A percentile compares a stretch with the other conserved stretches of the same genome.
These are phyloP conservation scores for Tetramorium simillimum DNA, from an alignment of 1,140 invertebrate genomes.

Conservation along the genomic window DNA sequence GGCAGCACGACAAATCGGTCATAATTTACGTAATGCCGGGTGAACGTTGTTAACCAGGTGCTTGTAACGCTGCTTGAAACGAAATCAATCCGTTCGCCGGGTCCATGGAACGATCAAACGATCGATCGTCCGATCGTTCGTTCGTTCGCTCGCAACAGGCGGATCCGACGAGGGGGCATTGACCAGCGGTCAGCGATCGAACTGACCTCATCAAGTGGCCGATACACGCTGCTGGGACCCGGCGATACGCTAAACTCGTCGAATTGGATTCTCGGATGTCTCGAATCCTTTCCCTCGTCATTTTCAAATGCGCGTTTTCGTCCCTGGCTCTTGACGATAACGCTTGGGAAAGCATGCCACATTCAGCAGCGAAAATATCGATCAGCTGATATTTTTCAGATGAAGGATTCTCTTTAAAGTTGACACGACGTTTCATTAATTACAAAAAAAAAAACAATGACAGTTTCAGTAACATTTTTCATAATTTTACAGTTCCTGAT, in stretches of 20 bases:
- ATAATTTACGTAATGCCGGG: constrained; percentile 39
- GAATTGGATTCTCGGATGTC: constrained; percentile 29
- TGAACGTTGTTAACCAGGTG: constrained; percentile 33
- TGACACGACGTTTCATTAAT: too few relatives aligned
- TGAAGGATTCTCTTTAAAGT: too few relatives aligned
- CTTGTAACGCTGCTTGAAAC: not conserved
- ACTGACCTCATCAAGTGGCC: constrained; percentile 62
- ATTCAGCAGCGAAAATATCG: not conserved
- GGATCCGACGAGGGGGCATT: constrained; percentile 62
- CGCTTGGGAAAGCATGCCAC: too few relatives aligned
- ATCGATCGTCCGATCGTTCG: constrained; percentile 12
- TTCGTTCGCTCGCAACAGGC: constrained; percentile 32
- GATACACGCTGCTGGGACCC: constrained; percentile 26
- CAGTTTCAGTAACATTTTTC: too few relatives aligned
- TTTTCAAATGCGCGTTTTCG: not conserved
- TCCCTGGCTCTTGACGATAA: not conserved
- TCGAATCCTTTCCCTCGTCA: not conserved
- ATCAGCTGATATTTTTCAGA: not conserved
- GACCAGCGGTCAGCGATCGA: constrained; percentile 63
- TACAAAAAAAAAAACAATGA: too few relatives aligned
- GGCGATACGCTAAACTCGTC: constrained; percentile 50
- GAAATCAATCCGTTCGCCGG: constrained; percentile 55
- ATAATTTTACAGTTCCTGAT: too few relatives aligned
- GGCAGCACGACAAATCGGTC: not conserved
- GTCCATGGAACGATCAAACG: not conserved